Evolutionary conservation across 2,797 vertebrate species (phyloP).

Genomic region (Sebastes oblongus): DNA sequence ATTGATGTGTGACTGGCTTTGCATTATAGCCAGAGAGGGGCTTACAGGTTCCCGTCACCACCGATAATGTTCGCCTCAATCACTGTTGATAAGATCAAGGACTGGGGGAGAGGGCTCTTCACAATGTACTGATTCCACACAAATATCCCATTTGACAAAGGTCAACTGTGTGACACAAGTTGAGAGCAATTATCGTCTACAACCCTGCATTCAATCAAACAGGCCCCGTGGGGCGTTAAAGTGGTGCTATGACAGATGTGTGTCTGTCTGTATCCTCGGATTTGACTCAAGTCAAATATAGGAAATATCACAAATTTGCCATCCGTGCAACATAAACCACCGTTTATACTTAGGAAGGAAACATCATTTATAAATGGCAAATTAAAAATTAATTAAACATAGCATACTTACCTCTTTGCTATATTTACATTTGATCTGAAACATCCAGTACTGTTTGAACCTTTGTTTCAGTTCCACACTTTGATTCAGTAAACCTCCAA

Average conservation of each 20-base stretch:
- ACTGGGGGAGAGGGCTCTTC: conserved; percentile 12
- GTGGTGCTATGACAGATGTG: not conserved
- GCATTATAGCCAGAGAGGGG: conserved; percentile 34
- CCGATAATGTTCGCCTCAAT: conserved; percentile 41
- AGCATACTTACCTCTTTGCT: too few species aligned
- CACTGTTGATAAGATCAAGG: conserved; percentile 45
- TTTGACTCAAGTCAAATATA: not conserved
- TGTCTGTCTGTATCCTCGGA: not conserved
- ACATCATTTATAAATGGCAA: not conserved
- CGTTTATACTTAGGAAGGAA: not conserved
- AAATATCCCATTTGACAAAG: conserved; percentile 52
- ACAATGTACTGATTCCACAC: conserved; percentile 25
- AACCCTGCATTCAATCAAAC: conserved; percentile 20
- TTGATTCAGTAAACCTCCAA: too few species aligned
- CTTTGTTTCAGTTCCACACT: too few species aligned
- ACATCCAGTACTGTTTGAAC: too few species aligned
- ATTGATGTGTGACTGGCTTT: conserved; percentile 63
- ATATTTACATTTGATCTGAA: too few species aligned
- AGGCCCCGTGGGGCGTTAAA: conserved; percentile 15
- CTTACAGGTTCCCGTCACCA: conserved; percentile 28
- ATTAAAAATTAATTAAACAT: not conserved
- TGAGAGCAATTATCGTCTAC: conserved; percentile 20
- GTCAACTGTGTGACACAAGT: conserved; percentile 35
- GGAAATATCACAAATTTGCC: not conserved
- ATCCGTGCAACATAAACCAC: not conserved